These are phyloP conservation scores for Leptopterna dolabrata DNA, from an alignment of 2,888 invertebrate species.

Conservation along the genomic window DNA sequence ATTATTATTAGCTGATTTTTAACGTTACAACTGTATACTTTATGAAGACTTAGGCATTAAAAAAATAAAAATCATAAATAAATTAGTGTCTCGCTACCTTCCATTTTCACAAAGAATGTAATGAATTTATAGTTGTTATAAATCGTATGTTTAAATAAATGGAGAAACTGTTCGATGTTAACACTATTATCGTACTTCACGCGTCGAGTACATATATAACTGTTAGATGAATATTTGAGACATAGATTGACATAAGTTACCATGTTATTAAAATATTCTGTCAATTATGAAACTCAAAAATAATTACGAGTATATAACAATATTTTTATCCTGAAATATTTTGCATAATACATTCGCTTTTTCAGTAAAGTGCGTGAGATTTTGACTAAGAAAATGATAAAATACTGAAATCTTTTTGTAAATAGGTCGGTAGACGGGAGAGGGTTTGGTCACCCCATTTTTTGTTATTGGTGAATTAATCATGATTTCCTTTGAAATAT, in stretches of 20 bases:
- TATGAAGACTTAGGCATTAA: conserved; percentile 29
- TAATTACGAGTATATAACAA: neutral
- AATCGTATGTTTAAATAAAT: conserved; percentile 1
- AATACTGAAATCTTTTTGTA: neutral
- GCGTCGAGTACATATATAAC: neutral
- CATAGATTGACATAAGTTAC: conserved; percentile 46
- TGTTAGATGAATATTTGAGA: conserved; percentile 37
- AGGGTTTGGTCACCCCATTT: neutral
- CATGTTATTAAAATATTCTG: conserved; percentile 41
- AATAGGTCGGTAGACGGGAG: neutral
- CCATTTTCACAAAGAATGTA: neutral
- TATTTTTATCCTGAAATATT: conserved; percentile 54
- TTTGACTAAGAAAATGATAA: neutral
- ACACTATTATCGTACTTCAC: neutral
- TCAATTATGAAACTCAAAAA: conserved; percentile 54
- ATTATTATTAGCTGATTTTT: neutral
- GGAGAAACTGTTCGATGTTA: conserved; percentile 1
- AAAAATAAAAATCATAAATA: neutral
- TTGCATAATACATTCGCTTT: conserved; percentile 50
- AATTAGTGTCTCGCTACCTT: conserved; percentile 48
- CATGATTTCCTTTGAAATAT: neutral
- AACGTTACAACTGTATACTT: conserved; percentile 3
- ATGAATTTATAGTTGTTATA: conserved; percentile 4
- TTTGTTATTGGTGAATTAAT: neutral
- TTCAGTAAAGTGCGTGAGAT: conserved; percentile 23